A percentile compares a stretch with the other conserved stretches of the same genome.
These are phyloP conservation scores for Vandiemenella viatica DNA, from an alignment of 2,888 invertebrate genomes.

Conservation along the genomic window DNA sequence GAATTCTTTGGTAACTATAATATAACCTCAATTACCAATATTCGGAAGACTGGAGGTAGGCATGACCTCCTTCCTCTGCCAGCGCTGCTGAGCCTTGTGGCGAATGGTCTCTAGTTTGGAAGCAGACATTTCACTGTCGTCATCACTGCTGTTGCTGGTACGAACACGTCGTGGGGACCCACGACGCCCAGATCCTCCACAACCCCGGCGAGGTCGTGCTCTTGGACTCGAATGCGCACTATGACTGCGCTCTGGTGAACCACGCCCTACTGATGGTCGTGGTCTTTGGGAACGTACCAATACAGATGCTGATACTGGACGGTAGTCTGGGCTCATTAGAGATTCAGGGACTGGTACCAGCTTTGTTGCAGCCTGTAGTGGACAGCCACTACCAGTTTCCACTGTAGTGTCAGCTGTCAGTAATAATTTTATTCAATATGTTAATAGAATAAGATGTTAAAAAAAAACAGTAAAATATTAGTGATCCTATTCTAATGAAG, in stretches of 20 bases:
- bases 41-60: no score
- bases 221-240: neutral
- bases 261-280: neutral
- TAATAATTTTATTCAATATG: no score
- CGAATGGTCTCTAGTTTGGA: conserved; percentile 51
- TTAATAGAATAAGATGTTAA: no score
- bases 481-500: neutral
- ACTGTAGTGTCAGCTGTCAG: no score
- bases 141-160: conserved; percentile 31
- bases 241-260: neutral
- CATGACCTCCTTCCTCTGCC: conserved; percentile 24
- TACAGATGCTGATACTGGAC: conserved; percentile 21
- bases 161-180: neutral
- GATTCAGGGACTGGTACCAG: conserved; percentile 80
- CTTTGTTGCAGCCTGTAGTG: conserved; percentile 67
- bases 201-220: neutral
- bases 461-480: neutral
- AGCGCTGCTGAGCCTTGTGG: conserved; percentile 35
- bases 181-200: neutral
- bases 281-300: neutral
- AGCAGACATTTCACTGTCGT: conserved; percentile 49
- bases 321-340: conserved; percentile 70
- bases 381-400: neutral
- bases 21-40: no score
- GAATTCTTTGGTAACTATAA: no score